phyloP scores from a whole-genome alignment of 2,888 invertebrate genomes.

The Rhagonycha fulva region DNA sequence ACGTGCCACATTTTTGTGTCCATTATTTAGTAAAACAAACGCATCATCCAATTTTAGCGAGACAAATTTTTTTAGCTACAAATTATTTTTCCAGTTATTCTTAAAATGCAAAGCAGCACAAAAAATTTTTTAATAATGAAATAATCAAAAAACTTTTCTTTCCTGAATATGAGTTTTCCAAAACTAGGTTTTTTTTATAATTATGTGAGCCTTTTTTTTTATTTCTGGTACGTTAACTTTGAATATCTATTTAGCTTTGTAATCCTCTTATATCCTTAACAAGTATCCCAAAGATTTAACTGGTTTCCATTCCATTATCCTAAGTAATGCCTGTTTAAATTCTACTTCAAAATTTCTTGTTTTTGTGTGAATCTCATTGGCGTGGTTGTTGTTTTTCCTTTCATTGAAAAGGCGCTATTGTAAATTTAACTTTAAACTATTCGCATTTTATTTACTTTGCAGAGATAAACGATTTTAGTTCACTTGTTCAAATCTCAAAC shows the following conservation, averaged over 20 bases:
- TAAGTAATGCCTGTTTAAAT: neutral
- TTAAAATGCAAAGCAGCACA: neutral
- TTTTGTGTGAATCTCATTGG: neutral
- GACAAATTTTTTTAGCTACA: neutral
- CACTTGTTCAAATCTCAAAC: too few relatives aligned
- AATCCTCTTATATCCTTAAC: neutral
- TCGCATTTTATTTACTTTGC: neutral
- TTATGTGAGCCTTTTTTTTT: neutral
- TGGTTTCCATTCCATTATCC: neutral
- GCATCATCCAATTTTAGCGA: neutral
- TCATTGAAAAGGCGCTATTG: neutral
- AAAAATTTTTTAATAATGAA: neutral
- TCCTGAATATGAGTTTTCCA: neutral
- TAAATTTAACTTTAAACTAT: neutral
- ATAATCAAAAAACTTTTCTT: neutral
- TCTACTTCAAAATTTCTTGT: neutral
- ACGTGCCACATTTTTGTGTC: neutral
- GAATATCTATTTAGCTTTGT: neutral
- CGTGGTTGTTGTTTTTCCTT: neutral
- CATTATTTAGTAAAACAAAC: neutral
- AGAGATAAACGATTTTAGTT: too few relatives aligned
- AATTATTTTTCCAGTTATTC: neutral
- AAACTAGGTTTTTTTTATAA: neutral
- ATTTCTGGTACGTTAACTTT: neutral
- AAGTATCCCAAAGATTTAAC: neutral